Conservation (phyloP, 2,888 invertebrate species). For the Drosophila neotestacea region DNA sequence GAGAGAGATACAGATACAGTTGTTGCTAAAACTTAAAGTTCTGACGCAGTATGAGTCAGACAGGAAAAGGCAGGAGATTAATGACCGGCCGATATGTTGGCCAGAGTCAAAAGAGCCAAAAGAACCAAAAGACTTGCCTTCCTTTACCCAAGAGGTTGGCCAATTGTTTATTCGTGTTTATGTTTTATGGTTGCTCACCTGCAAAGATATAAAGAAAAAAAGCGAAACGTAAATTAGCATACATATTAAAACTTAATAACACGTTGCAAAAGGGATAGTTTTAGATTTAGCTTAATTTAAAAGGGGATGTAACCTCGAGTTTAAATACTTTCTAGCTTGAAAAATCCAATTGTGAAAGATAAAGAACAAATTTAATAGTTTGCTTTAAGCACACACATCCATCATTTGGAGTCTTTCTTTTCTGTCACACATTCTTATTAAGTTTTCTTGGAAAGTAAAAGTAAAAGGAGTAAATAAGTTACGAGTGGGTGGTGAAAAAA, state of each 20-base stretch:
- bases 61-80: slow-evolving; percentile 14
- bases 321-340: too few species aligned
- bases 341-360: too few species aligned
- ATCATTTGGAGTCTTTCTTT: slow-evolving; percentile 1
- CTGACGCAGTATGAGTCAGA: slow-evolving; percentile 35
- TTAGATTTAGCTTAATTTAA: too few species aligned
- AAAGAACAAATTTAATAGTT: too few species aligned
- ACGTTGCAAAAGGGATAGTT: neutral
- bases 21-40: slow-evolving; percentile 18
- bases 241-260: neutral
- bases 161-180: slow-evolving; percentile 17
- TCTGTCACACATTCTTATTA: slow-evolving; percentile 24
- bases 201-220: slow-evolving; percentile 27
- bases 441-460: slow-evolving; percentile 39
- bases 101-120: neutral
- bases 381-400: neutral
- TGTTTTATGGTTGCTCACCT: slow-evolving; percentile 38
- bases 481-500: slow-evolving; percentile 54
- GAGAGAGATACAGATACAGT: slow-evolving; percentile 27
- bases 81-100: slow-evolving; percentile 27
- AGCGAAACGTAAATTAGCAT: slow-evolving; percentile 12
- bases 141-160: neutral
- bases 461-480: slow-evolving; percentile 30
- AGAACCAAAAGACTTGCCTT: neutral
- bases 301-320: too few species aligned